Percentiles rank a stretch among this genome's conserved stretches.
phyloP scores from a whole-genome alignment of 2,113 vertebrate genomes.

The Silurus asotus region DNA sequence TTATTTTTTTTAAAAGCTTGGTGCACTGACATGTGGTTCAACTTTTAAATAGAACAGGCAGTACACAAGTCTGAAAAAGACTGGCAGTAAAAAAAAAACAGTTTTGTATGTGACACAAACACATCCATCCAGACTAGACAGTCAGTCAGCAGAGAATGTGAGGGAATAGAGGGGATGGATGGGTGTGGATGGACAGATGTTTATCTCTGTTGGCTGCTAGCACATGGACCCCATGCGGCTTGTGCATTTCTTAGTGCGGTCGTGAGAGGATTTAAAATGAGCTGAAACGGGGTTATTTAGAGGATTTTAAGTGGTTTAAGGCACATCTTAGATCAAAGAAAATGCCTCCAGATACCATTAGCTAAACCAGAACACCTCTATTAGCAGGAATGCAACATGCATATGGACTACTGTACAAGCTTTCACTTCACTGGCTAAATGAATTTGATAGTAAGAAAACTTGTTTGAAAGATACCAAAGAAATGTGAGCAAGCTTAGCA shows the following conservation, averaged over 20 bases:
- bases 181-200: conserved; percentile 4
- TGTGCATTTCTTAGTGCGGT: background rate
- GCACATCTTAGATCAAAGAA: background rate
- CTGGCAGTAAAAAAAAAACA: background rate
- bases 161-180: background rate
- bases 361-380: background rate
- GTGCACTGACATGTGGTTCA: background rate
- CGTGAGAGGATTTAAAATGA: background rate
- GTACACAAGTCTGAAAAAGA: background rate
- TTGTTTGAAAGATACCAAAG: background rate
- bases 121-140: background rate
- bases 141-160: background rate
- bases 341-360: background rate
- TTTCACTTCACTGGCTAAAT: background rate
- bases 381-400: background rate
- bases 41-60: background rate
- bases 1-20: background rate
- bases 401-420: background rate
- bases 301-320: background rate
- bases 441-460: background rate
- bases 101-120: background rate
- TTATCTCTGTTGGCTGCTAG: conserved; percentile 21
- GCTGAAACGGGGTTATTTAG: background rate
- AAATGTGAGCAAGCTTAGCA: background rate
- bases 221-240: background rate